Base-by-base conservation (phyloP, 2,797 vertebrate genomes). In the Gymnothorax javanicus region DNA sequence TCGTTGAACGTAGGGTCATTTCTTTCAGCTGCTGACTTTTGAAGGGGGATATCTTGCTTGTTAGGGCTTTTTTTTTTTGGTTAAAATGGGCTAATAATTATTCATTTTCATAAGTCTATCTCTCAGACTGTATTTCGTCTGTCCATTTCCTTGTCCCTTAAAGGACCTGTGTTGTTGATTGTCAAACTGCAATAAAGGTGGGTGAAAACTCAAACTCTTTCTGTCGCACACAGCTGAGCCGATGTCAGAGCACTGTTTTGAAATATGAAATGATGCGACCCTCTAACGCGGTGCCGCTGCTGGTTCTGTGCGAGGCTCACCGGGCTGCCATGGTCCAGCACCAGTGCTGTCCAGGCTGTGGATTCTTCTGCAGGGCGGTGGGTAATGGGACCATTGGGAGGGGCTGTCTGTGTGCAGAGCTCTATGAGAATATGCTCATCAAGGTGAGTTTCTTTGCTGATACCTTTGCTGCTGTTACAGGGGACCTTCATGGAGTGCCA, bases 251-350 rank as follows among this genome's bases (percentile, higher is more conserved):
- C 92, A 93, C 91, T n/a, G 98, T 98, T 92, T 94, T 97, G 94
- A 99, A 98, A 92, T 96, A 97, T 85, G 98, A 99, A 93, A 96
- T 99, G 95, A 99, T 99, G 98, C 96, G 98, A 77, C 98, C 98
- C 0, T 99, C 98, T 86, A 97, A 97, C 95, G 95, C 95, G 25
- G 98, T 98, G 62, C 97, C 97, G 6, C 96, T 99, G 87, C 92
- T 99, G 93, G 97, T 99, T 89, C 94, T 99, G 91, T 99, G 98
- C 84, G 98, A 99, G 93, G 98, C 98, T 91, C 98, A 99, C 93
- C 95, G 98, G 88, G 97, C 97, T 1, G 97, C 97, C 88, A 99
- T 99, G 98, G 98, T 98, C 87, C 99, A 99, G 91, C 98, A 99
- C 92, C 98, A 99, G 93, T 99, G 98, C 94, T 99, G 98, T 92